These are phyloP conservation scores for Zenarchopterus dispar DNA, from an alignment of 2,797 vertebrate genomes.

Conservation along the genomic window DNA sequence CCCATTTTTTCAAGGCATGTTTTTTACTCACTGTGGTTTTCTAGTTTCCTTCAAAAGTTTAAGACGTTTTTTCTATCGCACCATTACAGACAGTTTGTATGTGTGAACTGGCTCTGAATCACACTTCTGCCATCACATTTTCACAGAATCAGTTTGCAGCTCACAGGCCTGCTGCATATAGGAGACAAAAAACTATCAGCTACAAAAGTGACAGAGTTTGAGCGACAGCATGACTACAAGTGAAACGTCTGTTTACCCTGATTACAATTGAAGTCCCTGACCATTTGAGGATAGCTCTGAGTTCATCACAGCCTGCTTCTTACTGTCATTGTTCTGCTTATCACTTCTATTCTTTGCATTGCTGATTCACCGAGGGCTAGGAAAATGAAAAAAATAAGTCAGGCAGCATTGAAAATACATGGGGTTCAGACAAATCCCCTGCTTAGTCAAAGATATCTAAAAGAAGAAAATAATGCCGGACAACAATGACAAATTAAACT, in stretches of 20 bases:
- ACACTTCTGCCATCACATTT: slow-evolving; percentile 19
- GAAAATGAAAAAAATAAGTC: too few species aligned
- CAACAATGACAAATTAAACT: too few species aligned
- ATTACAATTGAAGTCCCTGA: background rate
- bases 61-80: slow-evolving; percentile 33
- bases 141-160: slow-evolving; percentile 20
- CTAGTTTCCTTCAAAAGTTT: slow-evolving; percentile 37
- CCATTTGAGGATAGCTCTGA: background rate
- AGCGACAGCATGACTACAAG: background rate
- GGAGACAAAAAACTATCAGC: slow-evolving; percentile 19
- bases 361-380: too few species aligned
- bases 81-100: slow-evolving; percentile 27
- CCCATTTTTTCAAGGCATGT: background rate
- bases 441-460: too few species aligned
- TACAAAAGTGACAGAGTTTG: slow-evolving; percentile 9
- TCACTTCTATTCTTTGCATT: background rate
- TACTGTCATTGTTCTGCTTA: background rate
- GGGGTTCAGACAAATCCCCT: background rate
- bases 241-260: background rate
- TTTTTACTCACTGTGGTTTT: slow-evolving; percentile 24
- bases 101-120: slow-evolving; percentile 4
- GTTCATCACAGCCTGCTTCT: background rate
- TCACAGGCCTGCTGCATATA: slow-evolving; percentile 13
- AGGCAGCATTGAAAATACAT: too few species aligned
- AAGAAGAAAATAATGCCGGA: too few species aligned